These are phyloP conservation scores for Chlamydotis undulata DNA, from an alignment of 2,113 vertebrate species.

Conservation along the genomic window DNA sequence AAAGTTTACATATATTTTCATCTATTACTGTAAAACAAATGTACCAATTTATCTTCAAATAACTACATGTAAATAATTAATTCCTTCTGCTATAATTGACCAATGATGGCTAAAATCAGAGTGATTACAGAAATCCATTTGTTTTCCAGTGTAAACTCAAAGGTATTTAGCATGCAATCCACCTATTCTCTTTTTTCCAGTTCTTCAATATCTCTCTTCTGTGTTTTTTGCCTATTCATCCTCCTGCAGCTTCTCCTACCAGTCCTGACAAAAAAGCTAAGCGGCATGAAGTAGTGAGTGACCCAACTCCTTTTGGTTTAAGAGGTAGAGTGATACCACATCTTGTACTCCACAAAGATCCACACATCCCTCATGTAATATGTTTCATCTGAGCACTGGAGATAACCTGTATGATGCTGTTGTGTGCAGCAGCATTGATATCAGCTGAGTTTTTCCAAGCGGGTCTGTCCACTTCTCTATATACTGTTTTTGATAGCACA, in stretches of 20 bases:
- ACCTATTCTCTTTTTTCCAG: slow-evolving; percentile 30
- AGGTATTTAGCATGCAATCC: slow-evolving; percentile 56
- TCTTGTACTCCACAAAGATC: slow-evolving; percentile 8
- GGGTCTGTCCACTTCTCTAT: neutral
- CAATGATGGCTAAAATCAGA: neutral
- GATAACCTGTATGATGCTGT: neutral
- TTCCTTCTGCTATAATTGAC: neutral
- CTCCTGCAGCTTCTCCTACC: slow-evolving; percentile 86
- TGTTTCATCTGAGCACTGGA: neutral
- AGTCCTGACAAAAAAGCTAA: slow-evolving; percentile 96
- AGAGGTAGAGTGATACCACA: slow-evolving; percentile 84
- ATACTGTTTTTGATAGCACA: neutral
- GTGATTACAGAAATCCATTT: neutral
- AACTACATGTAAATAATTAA: neutral
- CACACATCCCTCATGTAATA: neutral
- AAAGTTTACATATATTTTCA: neutral
- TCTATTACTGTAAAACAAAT: neutral
- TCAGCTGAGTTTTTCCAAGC: neutral
- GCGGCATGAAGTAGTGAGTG: slow-evolving; percentile 94
- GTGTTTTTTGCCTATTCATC: slow-evolving; percentile 68
- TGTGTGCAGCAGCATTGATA: neutral
- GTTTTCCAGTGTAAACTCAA: slow-evolving; percentile 58
- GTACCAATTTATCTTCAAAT: neutral
- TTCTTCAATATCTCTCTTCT: slow-evolving; percentile 60
- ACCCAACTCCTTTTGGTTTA: slow-evolving; percentile 94